These are phyloP conservation scores for Lysandra bellargus DNA, from an alignment of 2,888 invertebrate species.

Conservation along the genomic window DNA sequence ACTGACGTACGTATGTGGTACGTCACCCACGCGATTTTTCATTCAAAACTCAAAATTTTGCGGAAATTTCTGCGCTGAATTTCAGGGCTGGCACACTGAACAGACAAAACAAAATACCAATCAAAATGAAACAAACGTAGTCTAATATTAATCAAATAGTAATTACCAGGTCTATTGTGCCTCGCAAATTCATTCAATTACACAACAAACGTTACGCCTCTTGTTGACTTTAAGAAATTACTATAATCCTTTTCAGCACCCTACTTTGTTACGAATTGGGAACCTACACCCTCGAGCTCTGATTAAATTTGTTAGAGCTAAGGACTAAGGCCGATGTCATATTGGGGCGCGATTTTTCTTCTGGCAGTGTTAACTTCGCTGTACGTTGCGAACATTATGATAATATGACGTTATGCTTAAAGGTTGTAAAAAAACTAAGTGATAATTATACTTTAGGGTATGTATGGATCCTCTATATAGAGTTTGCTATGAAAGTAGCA, in stretches of 20 bases:
- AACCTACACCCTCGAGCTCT: slow-evolving; percentile 42
- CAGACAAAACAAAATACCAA: neutral
- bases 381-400: neutral
- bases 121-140: neutral
- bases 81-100: neutral
- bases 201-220: neutral
- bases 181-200: slow-evolving; percentile 18
- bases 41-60: too few species aligned
- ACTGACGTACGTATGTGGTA: too few species aligned
- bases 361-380: neutral
- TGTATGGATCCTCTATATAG: too few species aligned
- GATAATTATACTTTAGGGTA: too few species aligned
- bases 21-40: too few species aligned
- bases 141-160: slow-evolving; percentile 10
- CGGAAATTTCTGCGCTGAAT: too few species aligned
- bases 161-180: slow-evolving; percentile 4
- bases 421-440: too few species aligned
- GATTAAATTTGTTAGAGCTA: slow-evolving; percentile 44
- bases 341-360: neutral
- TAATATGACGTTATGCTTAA: too few species aligned
- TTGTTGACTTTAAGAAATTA: slow-evolving; percentile 30
- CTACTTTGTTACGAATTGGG: slow-evolving; percentile 42
- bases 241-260: slow-evolving; percentile 34
- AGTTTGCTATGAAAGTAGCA: too few species aligned
- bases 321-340: neutral